A percentile compares a stretch with the other conserved stretches of the same genome.
Evolutionary conservation across 2,888 invertebrate genomes (phyloP).

Genomic region (Melanotus villosus): DNA sequence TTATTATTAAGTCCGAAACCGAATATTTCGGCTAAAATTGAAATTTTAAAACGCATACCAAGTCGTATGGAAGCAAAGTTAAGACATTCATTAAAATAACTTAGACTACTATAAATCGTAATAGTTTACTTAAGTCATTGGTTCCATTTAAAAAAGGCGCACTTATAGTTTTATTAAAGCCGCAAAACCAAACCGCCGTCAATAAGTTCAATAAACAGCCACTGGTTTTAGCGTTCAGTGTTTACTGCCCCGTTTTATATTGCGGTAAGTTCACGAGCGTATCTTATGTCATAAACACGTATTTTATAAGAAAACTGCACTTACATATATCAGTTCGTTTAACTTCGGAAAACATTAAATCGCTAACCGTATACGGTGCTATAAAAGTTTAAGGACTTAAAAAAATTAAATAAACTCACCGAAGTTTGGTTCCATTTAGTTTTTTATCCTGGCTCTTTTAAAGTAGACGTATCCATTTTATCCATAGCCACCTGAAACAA

Average conservation of each 20-base stretch:
- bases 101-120: no score
- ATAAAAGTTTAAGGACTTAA: no score
- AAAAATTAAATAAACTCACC: no score
- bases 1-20: no score
- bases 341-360: no score
- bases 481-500: background rate
- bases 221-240: constrained; percentile 1
- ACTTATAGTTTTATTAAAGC: background rate
- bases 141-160: no score
- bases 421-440: constrained; percentile 19
- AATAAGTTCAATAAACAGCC: constrained; percentile 6
- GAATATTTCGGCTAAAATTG: no score
- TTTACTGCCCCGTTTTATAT: constrained; percentile 8
- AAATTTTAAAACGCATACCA: no score
- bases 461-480: background rate
- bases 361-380: no score
- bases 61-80: no score
- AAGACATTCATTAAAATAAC: no score
- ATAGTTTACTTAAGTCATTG: no score
- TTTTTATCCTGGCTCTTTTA: constrained; percentile 1
- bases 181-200: constrained; percentile 20
- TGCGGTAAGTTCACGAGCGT: constrained; percentile 10
- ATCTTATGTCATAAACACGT: constrained; percentile 5
- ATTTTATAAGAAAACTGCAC: background rate
- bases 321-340: background rate